phyloP scores from a whole-genome alignment of 2,797 vertebrate genomes.

The Notolabrus celidotus region DNA sequence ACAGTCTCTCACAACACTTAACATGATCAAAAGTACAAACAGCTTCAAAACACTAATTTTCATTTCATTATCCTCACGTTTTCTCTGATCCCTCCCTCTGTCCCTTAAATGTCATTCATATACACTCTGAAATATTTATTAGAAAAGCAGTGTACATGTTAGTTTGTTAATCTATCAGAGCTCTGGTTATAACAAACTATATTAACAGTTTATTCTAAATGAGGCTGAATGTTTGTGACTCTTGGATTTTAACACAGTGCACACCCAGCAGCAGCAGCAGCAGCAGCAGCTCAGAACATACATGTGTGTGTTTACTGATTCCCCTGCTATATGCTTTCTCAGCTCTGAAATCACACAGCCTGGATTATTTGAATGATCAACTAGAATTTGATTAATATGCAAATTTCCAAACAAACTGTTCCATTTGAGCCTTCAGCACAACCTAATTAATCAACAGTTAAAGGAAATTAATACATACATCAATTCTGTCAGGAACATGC shows the following conservation, averaged over 20 bases:
- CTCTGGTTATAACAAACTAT: slow-evolving; percentile 92
- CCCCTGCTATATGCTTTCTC: slow-evolving; percentile 56
- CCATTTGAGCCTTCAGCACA: slow-evolving; percentile 98
- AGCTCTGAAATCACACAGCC: slow-evolving; percentile 84
- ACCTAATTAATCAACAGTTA: slow-evolving; percentile 99
- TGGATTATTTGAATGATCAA: slow-evolving; percentile 95
- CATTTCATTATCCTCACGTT: no score
- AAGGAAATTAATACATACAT: slow-evolving; percentile 99
- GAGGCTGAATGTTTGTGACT: slow-evolving; percentile 89
- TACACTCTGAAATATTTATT: no score
- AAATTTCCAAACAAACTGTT: slow-evolving; percentile 97
- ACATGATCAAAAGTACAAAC: no score
- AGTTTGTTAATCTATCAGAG: slow-evolving; percentile 85
- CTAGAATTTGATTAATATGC: slow-evolving; percentile 99
- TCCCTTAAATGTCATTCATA: no score
- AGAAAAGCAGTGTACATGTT: not conserved
- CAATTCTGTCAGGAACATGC: slow-evolving; percentile 99
- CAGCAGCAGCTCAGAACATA: slow-evolving; percentile 75
- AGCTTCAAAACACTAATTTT: no score
- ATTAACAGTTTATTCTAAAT: slow-evolving; percentile 93
- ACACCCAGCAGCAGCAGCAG: slow-evolving; percentile 85
- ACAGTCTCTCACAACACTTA: no score
- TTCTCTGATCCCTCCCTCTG: no score
- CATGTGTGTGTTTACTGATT: slow-evolving; percentile 60
- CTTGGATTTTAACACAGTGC: slow-evolving; percentile 88